Percentiles rank a stretch among this genome's conserved stretches.
phyloP scores from a whole-genome alignment of 2,797 vertebrate species.

The Lindbergichthys nudifrons region DNA sequence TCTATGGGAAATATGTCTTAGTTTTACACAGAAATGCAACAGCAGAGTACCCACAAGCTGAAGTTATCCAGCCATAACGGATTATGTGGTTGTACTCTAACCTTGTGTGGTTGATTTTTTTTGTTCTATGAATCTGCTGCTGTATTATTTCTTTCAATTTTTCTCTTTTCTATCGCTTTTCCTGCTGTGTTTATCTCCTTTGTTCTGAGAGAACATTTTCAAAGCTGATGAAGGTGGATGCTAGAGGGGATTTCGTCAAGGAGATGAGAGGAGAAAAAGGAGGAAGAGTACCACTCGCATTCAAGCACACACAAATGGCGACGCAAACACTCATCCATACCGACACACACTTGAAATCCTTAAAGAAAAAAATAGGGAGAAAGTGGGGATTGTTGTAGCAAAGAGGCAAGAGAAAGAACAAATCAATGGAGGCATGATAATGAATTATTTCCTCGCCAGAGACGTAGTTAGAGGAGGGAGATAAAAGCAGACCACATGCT shows the following conservation, averaged over 20 bases:
- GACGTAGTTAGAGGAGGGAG: conserved; percentile 71
- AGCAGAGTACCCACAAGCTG: conserved; percentile 13
- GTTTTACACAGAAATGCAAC: conserved; percentile 12
- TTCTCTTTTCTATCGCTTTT: not conserved
- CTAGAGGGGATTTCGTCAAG: conserved; percentile 58
- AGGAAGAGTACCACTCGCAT: conserved; percentile 19
- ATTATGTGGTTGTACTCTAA: conserved; percentile 29
- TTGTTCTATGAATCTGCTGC: conserved; percentile 36
- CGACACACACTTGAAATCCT: conserved; percentile 58
- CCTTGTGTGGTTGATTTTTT: conserved; percentile 33
- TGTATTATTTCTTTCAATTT: conserved; percentile 1
- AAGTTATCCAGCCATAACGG: conserved; percentile 29
- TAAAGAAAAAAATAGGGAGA: conserved; percentile 22
- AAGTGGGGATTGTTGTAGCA: conserved; percentile 41
- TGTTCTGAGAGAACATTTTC: conserved; percentile 63
- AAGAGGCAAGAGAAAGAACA: conserved; percentile 58
- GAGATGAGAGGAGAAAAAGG: conserved; percentile 51
- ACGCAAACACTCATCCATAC: conserved; percentile 23
- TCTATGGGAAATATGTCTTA: conserved; percentile 8
- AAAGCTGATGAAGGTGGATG: conserved; percentile 64
- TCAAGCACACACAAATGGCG: conserved; percentile 10
- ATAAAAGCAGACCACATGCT: conserved; percentile 83
- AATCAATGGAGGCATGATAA: conserved; percentile 76
- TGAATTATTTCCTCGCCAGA: conserved; percentile 75
- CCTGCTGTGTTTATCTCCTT: conserved; percentile 53